Percentiles rank a stretch among this genome's conserved stretches.
Conservation (phyloP, 2,888 invertebrate species). For the Bombyx huttoni region DNA sequence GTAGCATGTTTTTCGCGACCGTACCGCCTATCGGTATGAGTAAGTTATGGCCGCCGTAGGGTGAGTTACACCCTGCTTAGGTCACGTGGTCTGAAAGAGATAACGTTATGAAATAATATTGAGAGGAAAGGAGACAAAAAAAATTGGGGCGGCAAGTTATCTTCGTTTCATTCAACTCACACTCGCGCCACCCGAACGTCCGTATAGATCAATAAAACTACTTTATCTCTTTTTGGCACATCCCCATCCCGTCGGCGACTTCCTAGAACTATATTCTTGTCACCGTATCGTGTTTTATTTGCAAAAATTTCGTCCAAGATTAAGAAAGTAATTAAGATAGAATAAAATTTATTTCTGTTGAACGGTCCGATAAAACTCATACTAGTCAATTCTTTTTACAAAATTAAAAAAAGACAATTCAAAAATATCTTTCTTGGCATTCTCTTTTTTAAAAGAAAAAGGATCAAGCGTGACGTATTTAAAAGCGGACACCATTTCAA, state of each 20-base stretch:
- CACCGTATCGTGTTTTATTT: constrained; percentile 45
- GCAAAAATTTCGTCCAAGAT: background rate
- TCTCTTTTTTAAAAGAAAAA: background rate
- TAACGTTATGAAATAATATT: constrained; percentile 30
- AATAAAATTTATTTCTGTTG: background rate
- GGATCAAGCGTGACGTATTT: constrained; percentile 7
- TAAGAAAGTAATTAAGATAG: background rate
- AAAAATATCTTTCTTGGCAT: constrained; percentile 4
- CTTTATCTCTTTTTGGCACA: constrained; percentile 75
- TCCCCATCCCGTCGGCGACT: constrained; percentile 66
- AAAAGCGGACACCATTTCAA: constrained; percentile 20
- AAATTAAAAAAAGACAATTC: constrained; percentile 6
- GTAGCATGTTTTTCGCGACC: constrained; percentile 62
- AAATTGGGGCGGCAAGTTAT: constrained; percentile 71
- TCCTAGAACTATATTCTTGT: constrained; percentile 54
- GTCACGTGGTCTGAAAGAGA: constrained; percentile 66
- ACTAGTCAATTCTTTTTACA: background rate
- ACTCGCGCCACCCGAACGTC: constrained; percentile 68
- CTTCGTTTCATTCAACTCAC: constrained; percentile 73
- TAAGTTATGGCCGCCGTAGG: constrained; percentile 71
- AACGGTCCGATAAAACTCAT: background rate
- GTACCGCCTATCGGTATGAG: constrained; percentile 72
- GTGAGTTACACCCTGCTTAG: constrained; percentile 73
- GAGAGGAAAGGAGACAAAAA: constrained; percentile 37
- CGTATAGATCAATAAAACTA: constrained; percentile 75